phyloP scores from a whole-genome alignment of 35 echinoderm and acorn worm genomes.

The Apostichopus parvimensis region DNA sequence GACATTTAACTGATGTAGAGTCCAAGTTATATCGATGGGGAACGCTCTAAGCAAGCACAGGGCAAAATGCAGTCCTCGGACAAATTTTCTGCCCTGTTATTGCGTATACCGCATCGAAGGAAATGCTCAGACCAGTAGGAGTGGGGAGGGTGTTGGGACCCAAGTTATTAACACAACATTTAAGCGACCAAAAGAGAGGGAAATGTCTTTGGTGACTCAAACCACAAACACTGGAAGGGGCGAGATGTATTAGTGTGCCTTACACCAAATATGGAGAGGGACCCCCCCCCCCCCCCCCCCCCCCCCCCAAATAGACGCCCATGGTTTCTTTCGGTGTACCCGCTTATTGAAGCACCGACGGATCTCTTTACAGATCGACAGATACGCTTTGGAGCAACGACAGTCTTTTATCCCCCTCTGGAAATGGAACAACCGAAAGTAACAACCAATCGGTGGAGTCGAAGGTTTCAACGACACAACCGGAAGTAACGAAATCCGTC shows the following conservation, averaged over 20 bases:
- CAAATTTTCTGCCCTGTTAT: not conserved
- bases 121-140: not conserved
- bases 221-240: too few species aligned
- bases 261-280: too few species aligned
- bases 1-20: not conserved
- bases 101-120: not conserved
- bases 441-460: not conserved
- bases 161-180: too few species aligned
- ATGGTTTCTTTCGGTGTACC: too few species aligned
- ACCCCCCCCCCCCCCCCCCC: too few species aligned
- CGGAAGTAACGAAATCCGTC: not conserved
- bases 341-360: too few species aligned
- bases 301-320: too few species aligned
- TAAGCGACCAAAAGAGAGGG: too few species aligned
- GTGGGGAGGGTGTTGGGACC: too few species aligned
- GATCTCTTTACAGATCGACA: conserved; percentile 59
- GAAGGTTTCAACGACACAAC: not conserved
- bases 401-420: conserved; percentile 75
- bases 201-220: too few species aligned
- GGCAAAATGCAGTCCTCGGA: not conserved
- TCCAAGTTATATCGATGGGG: not conserved
- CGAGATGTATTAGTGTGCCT: too few species aligned
- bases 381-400: conserved; percentile 80
- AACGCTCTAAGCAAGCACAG: not conserved
- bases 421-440: not conserved